Base-by-base conservation (phyloP, 2,797 vertebrate species). In the Enteromius treurensis region DNA sequence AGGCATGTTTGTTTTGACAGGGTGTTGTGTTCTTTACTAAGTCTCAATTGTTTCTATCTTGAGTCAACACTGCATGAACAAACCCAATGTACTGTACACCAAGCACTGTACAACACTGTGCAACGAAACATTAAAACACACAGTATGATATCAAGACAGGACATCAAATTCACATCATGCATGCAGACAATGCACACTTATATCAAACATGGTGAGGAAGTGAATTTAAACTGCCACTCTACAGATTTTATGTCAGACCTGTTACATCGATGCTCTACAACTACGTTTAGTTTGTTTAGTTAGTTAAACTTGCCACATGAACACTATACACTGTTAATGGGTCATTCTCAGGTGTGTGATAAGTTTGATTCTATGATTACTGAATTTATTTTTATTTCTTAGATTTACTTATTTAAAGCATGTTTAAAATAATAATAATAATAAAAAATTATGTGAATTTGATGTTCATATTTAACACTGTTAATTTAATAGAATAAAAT, bases 21-120 rank as follows among this genome's bases (percentile, higher is more conserved):
- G 79, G 47, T 81, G 77, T 87, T 87, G 80, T 73, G 85, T 86
- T 80, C 70, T 79, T 82, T 80, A 81, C 34, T 34, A 47, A 29
- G 58, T 42, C 10, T 80, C 19, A 19, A 79, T 69, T 85, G 42
- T 75, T 69, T 69, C 64, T 75, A 65, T 26, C 55, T n/a, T 34
- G 42, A 73, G 40, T 64, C 68, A 86, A 81, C 65, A 81, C 42
- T 65, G 58, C 19, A 67, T 58, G 69, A 49, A 80, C 77, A 82
- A 55, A 45, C 23, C 17, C 32, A 70, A 65, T 58, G 34, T 45
- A 71, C 67, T 58, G 34, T 45, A 71, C 67, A 73, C 13, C 15
- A 71, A 85, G 26, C 67, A 55, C 4, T 70, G 67, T 51, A 77
- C 32, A 77, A 62, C 23, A 55, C 4, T 70, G 67, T 51, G 74